A percentile compares a stretch with the other conserved stretches of the same genome.
phyloP scores from a whole-genome alignment of 1,140 invertebrate genomes.

The Drosophila teissieri region DNA sequence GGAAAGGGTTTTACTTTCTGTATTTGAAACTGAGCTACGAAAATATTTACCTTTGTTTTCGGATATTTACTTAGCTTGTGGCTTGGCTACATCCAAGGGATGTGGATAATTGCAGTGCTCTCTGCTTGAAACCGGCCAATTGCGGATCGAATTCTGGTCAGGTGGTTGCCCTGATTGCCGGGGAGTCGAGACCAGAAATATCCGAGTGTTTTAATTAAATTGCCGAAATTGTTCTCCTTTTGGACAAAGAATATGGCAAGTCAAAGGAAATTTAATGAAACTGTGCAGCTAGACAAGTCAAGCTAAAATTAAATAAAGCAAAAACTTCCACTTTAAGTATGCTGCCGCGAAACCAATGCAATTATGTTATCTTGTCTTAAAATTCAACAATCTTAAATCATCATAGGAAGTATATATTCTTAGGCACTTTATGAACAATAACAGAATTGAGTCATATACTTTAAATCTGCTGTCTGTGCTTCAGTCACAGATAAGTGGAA shows the following conservation, averaged over 20 bases:
- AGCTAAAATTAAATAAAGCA: neutral
- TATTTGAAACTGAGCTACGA: conserved; percentile 26
- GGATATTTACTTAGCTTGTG: conserved; percentile 57
- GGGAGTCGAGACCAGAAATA: conserved; percentile 22
- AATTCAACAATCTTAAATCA: too few relatives aligned
- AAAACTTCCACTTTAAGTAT: too few relatives aligned
- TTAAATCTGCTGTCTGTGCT: neutral
- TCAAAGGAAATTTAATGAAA: conserved; percentile 10
- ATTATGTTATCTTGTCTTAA: too few relatives aligned
- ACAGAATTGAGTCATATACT: too few relatives aligned
- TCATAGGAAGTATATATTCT: too few relatives aligned
- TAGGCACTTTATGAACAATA: too few relatives aligned
- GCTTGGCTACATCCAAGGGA: conserved; percentile 16
- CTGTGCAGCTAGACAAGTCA: neutral
- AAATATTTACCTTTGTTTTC: conserved; percentile 4
- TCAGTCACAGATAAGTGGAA: neutral
- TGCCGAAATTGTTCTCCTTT: conserved; percentile 8
- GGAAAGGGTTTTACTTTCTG: conserved; percentile 6
- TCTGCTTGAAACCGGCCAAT: conserved; percentile 21
- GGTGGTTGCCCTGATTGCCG: conserved; percentile 16
- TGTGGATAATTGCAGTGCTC: conserved; percentile 20
- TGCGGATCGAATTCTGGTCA: conserved; percentile 22
- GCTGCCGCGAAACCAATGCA: too few relatives aligned
- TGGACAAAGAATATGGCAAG: neutral
- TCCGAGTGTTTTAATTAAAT: conserved; percentile 34